Conservation (phyloP, 1,140 invertebrate species). For the Dendrolimus punctatus region DNA sequence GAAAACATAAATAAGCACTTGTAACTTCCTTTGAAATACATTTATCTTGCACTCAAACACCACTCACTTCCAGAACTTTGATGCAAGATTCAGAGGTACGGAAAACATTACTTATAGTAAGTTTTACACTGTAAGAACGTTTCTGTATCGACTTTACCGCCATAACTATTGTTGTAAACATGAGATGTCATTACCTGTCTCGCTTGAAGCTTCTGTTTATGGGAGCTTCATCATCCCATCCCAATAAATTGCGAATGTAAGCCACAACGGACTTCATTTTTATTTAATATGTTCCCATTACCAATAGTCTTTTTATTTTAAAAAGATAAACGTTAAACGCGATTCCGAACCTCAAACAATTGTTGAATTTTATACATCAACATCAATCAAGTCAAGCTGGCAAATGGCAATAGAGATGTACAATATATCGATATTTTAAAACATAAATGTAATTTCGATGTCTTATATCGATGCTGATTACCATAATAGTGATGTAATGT, state of each 20-base stretch:
- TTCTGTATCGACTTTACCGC: constrained; percentile 54
- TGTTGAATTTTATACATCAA: too few relatives aligned
- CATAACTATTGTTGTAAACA: constrained; percentile 67
- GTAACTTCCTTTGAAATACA: neutral
- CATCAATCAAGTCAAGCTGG: too few relatives aligned
- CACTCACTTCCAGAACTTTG: constrained; percentile 55
- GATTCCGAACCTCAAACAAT: constrained; percentile 10
- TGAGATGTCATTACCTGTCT: constrained; percentile 63
- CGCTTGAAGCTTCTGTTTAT: constrained; percentile 52
- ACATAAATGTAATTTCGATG: too few relatives aligned
- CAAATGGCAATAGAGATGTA: too few relatives aligned
- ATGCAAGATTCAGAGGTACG: constrained; percentile 42
- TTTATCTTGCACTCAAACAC: neutral
- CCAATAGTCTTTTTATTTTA: constrained; percentile 23
- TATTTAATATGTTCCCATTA: constrained; percentile 46
- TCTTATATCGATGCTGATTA: too few relatives aligned
- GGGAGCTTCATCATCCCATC: constrained; percentile 40
- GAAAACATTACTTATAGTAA: constrained; percentile 37
- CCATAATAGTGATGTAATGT: too few relatives aligned
- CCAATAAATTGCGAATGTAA: constrained; percentile 52
- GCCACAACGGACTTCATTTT: constrained; percentile 61
- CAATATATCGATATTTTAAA: neutral
- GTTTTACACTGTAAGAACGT: constrained; percentile 16
- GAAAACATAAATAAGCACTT: constrained; percentile 16
- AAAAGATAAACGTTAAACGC: constrained; percentile 9